These are phyloP conservation scores for Kryptolebias marmoratus DNA, from an alignment of 2,113 vertebrate genomes.

Conservation along the genomic window DNA sequence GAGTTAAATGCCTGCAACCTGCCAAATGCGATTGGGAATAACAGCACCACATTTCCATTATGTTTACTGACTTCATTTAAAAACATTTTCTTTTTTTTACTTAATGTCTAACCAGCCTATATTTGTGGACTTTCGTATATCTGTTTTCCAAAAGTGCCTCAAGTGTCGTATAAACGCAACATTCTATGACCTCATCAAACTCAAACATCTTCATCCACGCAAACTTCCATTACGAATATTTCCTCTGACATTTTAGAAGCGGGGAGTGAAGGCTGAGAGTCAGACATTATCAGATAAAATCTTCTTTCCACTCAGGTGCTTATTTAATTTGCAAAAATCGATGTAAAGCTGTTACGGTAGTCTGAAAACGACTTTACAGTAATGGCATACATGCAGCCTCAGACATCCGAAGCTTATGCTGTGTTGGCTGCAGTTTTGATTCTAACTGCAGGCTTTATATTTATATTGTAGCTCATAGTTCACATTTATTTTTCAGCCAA, in stretches of 20 bases:
- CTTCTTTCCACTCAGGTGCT: conserved; percentile 43
- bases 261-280: conserved; percentile 7
- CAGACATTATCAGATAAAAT: conserved; percentile 32
- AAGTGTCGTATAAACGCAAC: no score
- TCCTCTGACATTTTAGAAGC: conserved; percentile 22
- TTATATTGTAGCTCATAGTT: neutral
- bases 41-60: conserved; percentile 17
- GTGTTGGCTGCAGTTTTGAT: conserved; percentile 3
- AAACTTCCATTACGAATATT: conserved; percentile 7
- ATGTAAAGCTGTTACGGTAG: conserved; percentile 40
- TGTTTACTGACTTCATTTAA: neutral
- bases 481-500: neutral
- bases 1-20: conserved; percentile 43
- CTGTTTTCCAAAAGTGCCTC: neutral
- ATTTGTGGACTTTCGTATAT: no score
- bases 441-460: neutral
- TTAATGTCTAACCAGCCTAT: no score
- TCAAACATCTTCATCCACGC: neutral
- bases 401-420: conserved; percentile 21
- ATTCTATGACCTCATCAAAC: neutral
- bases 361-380: conserved; percentile 35
- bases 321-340: conserved; percentile 69
- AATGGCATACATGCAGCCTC: neutral
- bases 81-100: neutral
- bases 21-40: conserved; percentile 15